These are phyloP conservation scores for Zaprionus ornatus DNA, from an alignment of 1,140 invertebrate species.

Conservation along the genomic window DNA sequence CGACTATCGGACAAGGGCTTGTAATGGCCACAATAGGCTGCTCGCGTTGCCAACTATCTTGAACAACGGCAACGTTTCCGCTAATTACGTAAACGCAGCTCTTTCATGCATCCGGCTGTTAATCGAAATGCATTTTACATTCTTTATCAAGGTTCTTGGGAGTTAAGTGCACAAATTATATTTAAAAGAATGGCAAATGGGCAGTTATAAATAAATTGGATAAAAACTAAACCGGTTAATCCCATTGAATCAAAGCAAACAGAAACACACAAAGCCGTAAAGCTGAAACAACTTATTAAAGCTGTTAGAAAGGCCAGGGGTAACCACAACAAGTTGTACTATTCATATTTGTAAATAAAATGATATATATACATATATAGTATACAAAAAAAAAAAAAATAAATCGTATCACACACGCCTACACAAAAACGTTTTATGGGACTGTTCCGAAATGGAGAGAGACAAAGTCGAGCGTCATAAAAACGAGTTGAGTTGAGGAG, in stretches of 20 bases:
- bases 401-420: slow-evolving; percentile 60
- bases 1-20: slow-evolving; percentile 2
- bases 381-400: slow-evolving; percentile 13
- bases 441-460: slow-evolving; percentile 32
- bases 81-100: slow-evolving; percentile 44
- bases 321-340: slow-evolving; percentile 41
- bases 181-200: slow-evolving; percentile 41
- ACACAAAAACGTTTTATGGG: slow-evolving; percentile 46
- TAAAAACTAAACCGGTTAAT: slow-evolving; percentile 59
- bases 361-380: neutral
- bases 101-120: slow-evolving; percentile 56
- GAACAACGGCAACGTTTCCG: slow-evolving; percentile 37
- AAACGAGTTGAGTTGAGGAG: slow-evolving; percentile 16
- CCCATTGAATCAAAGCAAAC: slow-evolving; percentile 41
- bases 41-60: neutral
- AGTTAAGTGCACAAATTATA: slow-evolving; percentile 55
- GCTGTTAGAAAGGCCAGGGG: slow-evolving; percentile 63
- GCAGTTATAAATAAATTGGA: slow-evolving; percentile 48
- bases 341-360: slow-evolving; percentile 36
- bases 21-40: neutral
- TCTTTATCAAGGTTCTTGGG: slow-evolving; percentile 46
- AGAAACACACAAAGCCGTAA: slow-evolving; percentile 21
- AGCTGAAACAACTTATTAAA: slow-evolving; percentile 51
- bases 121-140: slow-evolving; percentile 59
- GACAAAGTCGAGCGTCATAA: slow-evolving; percentile 28